Conservation (phyloP, 2,888 invertebrate species). For the Heliconius charithonia region DNA sequence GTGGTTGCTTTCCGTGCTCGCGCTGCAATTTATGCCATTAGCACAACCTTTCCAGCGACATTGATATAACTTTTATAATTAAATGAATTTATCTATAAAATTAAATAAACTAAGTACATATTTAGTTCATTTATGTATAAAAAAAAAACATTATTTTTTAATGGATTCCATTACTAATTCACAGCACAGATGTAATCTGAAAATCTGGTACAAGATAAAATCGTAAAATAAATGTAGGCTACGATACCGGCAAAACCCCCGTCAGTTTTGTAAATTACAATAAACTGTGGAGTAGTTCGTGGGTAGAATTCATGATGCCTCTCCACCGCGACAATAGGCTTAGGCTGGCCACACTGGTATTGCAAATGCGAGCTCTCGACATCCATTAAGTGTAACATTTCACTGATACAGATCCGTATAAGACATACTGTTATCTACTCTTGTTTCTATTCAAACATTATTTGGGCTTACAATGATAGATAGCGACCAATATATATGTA, state of each 20-base stretch:
- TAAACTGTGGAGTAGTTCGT: conserved; percentile 78
- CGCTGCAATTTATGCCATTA: conserved; percentile 78
- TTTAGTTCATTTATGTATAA: neutral
- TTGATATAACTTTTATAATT: conserved; percentile 37
- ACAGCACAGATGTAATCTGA: conserved; percentile 28
- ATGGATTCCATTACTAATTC: conserved; percentile 8
- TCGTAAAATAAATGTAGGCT: conserved; percentile 70
- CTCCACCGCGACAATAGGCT: conserved; percentile 71
- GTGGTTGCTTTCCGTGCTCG: conserved; percentile 70
- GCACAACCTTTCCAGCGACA: conserved; percentile 60
- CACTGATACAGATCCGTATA: conserved; percentile 51
- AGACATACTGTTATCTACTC: neutral
- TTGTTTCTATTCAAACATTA: neutral
- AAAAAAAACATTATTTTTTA: too few species aligned
- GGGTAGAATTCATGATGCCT: conserved; percentile 75
- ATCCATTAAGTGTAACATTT: conserved; percentile 67
- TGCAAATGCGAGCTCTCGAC: conserved; percentile 65
- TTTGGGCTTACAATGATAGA: neutral
- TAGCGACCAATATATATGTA: too few species aligned
- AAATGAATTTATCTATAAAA: conserved; percentile 10
- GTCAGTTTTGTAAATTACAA: conserved; percentile 82
- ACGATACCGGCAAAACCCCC: conserved; percentile 73
- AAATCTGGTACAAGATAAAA: conserved; percentile 53
- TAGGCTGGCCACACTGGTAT: conserved; percentile 60
- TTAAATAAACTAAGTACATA: neutral